A percentile compares a stretch with the other conserved stretches of the same genome.
These are phyloP conservation scores for Pharmacophagus antenor DNA, from an alignment of 2,888 invertebrate species.

Conservation along the genomic window DNA sequence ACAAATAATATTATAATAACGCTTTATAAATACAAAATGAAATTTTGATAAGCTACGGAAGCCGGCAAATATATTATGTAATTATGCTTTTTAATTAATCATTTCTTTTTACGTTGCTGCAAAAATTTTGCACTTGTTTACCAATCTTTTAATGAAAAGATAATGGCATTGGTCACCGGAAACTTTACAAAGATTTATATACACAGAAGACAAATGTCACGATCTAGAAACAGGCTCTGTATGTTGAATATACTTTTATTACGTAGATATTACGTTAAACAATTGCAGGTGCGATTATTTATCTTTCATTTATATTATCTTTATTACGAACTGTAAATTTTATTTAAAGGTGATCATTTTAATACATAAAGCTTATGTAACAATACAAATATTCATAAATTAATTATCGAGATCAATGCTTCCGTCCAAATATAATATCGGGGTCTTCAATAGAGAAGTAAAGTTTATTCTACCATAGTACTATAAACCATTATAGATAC, in stretches of 20 bases:
- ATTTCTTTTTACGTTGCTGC: background rate
- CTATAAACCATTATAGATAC: too few relatives aligned
- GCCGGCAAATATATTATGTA: background rate
- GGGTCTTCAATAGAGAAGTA: too few relatives aligned
- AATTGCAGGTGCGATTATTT: background rate
- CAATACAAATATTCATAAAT: background rate
- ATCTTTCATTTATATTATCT: background rate
- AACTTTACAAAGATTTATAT: background rate
- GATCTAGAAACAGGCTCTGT: background rate
- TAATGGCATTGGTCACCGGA: too few relatives aligned
- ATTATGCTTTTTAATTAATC: background rate
- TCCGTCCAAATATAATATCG: too few relatives aligned
- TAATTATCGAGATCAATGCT: too few relatives aligned
- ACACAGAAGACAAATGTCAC: background rate
- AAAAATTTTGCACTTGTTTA: background rate
- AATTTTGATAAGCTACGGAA: constrained; percentile 16
- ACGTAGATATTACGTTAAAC: background rate
- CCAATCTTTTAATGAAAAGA: background rate
- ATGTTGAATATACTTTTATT: background rate
- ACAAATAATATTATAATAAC: too few relatives aligned
- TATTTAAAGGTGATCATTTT: background rate
- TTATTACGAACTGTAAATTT: background rate
- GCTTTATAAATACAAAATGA: constrained; percentile 25
- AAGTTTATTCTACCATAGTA: too few relatives aligned
- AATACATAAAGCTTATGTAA: background rate